Evolutionary conservation across 2,888 invertebrate genomes (phyloP).

Genomic region (Disparrhopalites patrizii): DNA sequence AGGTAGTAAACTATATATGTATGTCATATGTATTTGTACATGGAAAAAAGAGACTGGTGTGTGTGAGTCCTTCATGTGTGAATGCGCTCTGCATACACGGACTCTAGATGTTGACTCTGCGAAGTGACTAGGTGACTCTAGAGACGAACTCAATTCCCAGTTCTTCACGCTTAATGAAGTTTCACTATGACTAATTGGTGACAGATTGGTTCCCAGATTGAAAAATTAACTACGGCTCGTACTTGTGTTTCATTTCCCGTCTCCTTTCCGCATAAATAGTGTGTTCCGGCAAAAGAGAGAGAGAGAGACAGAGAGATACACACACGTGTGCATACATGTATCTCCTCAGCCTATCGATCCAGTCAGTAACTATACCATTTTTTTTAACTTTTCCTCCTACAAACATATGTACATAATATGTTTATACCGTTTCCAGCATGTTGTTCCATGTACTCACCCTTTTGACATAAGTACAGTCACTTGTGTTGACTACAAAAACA

Average conservation of each 20-base stretch:
- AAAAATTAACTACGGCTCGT: slow-evolving; percentile 18
- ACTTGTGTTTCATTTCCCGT: slow-evolving; percentile 17
- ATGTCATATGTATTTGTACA: not conserved
- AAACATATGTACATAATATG: not conserved
- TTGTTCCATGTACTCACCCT: too few species aligned
- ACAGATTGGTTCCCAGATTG: slow-evolving; percentile 22
- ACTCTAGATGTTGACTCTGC: slow-evolving; percentile 19
- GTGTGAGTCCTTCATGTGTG: not conserved
- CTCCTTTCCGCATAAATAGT: not conserved
- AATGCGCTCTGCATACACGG: not conserved
- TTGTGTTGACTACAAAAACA: too few species aligned
- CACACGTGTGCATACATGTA: too few species aligned
- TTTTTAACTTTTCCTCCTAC: not conserved
- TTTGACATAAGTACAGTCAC: too few species aligned
- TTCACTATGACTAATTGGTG: slow-evolving; percentile 24
- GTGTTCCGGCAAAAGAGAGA: too few species aligned
- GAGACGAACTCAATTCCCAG: slow-evolving; percentile 21
- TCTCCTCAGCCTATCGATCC: not conserved
- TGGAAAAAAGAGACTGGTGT: not conserved
- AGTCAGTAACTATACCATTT: not conserved
- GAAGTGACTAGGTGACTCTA: slow-evolving; percentile 6
- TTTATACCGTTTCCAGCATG: not conserved
- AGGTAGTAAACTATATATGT: not conserved
- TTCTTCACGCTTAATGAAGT: slow-evolving; percentile 28
- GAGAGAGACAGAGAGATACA: too few species aligned